A percentile compares a stretch with the other conserved stretches of the same genome.
These are phyloP conservation scores for Sialis lutaria DNA, from an alignment of 2,888 invertebrate genomes.

Conservation along the genomic window DNA sequence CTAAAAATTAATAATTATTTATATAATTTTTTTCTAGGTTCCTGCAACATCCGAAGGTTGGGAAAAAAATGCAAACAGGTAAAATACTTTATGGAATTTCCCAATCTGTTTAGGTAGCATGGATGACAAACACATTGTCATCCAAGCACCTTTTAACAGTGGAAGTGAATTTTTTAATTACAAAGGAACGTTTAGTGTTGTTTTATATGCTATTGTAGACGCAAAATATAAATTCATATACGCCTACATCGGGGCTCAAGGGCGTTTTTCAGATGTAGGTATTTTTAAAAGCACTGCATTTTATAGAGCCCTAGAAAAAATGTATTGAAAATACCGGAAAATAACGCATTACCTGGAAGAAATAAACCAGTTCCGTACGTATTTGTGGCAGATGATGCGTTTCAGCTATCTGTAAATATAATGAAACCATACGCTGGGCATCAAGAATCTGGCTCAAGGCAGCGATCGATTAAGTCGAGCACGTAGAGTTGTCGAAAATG, in stretches of 20 bases:
- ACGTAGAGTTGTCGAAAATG: constrained; percentile 12
- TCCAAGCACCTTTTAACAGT: constrained; percentile 8
- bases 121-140: constrained; percentile 11
- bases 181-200: constrained; percentile 12
- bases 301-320: not conserved
- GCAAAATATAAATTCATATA: constrained; percentile 13
- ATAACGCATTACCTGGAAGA: constrained; percentile 6
- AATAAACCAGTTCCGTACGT: constrained; percentile 10
- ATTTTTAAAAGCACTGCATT: constrained; percentile 8
- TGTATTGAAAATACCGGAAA: constrained; percentile 7
- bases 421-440: constrained; percentile 9
- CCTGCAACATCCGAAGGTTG: constrained; percentile 10
- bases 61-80: constrained; percentile 8
- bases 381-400: constrained; percentile 2
- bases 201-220: constrained; percentile 13
- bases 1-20: too few species aligned
- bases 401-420: constrained; percentile 6
- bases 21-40: too few species aligned
- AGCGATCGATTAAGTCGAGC: constrained; percentile 7
- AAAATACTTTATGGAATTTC: constrained; percentile 11
- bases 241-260: constrained; percentile 12
- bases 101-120: constrained; percentile 11
- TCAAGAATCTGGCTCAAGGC: not conserved
- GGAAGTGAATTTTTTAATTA: constrained; percentile 11
- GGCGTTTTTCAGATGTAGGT: constrained; percentile 13